Conservation (phyloP, 2,797 vertebrate species). For the Leptoclinus maculatus region DNA sequence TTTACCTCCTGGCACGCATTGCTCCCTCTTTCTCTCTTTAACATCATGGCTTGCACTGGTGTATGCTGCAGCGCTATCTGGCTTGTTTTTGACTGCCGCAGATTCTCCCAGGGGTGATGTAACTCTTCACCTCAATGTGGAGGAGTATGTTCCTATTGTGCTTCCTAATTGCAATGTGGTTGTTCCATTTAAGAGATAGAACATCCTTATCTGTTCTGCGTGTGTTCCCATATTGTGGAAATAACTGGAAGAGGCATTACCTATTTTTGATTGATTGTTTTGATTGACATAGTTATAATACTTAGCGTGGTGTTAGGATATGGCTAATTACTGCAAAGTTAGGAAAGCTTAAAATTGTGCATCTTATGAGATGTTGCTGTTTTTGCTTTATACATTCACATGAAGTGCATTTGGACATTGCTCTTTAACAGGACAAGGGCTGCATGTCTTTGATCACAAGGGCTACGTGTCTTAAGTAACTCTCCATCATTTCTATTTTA, state of each 20-base stretch:
- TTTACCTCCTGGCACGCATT: constrained; percentile 43
- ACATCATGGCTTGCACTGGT: constrained; percentile 31
- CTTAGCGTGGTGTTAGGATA: constrained; percentile 7
- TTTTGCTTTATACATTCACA: neutral
- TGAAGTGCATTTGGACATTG: neutral
- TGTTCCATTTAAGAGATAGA: constrained; percentile 83
- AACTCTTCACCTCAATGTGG: constrained; percentile 83
- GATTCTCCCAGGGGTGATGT: constrained; percentile 81
- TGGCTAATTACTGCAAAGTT: constrained; percentile 9
- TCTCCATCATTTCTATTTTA: constrained; percentile 53
- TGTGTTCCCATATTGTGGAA: constrained; percentile 54
- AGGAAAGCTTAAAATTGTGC: neutral
- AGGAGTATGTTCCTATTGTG: constrained; percentile 87
- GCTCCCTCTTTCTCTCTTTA: constrained; percentile 12
- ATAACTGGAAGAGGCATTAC: constrained; percentile 18
- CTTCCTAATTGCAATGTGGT: constrained; percentile 87
- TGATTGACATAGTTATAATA: constrained; percentile 13
- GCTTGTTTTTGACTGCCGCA: constrained; percentile 81
- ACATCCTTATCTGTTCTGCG: constrained; percentile 70
- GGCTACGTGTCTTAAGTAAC: constrained; percentile 10
- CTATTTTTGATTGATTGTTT: constrained; percentile 10
- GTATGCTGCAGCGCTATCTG: constrained; percentile 63
- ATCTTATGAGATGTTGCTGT: neutral
- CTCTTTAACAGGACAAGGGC: constrained; percentile 1
- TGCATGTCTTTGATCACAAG: constrained; percentile 29